Evolutionary conservation across 2,888 invertebrate species (phyloP).

Genomic region (Ennomos quercinarius): DNA sequence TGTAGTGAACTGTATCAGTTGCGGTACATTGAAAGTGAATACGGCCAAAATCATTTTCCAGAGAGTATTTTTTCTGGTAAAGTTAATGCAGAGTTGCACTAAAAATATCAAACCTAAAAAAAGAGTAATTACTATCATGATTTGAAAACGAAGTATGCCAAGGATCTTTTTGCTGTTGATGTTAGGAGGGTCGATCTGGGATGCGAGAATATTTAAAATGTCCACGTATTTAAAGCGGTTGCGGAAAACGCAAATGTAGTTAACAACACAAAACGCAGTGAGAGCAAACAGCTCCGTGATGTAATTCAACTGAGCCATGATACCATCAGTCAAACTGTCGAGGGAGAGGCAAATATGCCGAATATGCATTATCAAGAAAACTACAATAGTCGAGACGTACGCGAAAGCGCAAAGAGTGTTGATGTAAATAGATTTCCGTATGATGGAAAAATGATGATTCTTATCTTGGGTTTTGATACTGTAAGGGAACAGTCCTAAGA

Average conservation of each 20-base stretch:
- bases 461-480: conserved; percentile 49
- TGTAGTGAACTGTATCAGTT: conserved; percentile 63
- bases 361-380: conserved; percentile 58
- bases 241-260: conserved; percentile 57
- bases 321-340: conserved; percentile 54
- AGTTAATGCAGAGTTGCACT: conserved; percentile 58
- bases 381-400: conserved; percentile 47
- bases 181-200: conserved; percentile 49
- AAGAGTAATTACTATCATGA: conserved; percentile 47
- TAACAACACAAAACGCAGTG: conserved; percentile 49
- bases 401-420: conserved; percentile 60
- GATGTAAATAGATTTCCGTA: conserved; percentile 61
- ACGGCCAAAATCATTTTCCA: conserved; percentile 66
- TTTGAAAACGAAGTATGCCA: conserved; percentile 48
- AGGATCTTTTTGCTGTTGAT: conserved; percentile 46
- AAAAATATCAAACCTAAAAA: conserved; percentile 45
- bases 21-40: conserved; percentile 62
- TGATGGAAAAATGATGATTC: conserved; percentile 47
- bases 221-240: conserved; percentile 60
- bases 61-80: conserved; percentile 54
- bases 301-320: conserved; percentile 68
- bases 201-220: conserved; percentile 59
- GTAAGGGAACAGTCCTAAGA: conserved; percentile 59
- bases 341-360: conserved; percentile 49
- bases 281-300: conserved; percentile 58